Conservation (phyloP, 2,113 vertebrate genomes). For the Todiramphus saurophagus region DNA sequence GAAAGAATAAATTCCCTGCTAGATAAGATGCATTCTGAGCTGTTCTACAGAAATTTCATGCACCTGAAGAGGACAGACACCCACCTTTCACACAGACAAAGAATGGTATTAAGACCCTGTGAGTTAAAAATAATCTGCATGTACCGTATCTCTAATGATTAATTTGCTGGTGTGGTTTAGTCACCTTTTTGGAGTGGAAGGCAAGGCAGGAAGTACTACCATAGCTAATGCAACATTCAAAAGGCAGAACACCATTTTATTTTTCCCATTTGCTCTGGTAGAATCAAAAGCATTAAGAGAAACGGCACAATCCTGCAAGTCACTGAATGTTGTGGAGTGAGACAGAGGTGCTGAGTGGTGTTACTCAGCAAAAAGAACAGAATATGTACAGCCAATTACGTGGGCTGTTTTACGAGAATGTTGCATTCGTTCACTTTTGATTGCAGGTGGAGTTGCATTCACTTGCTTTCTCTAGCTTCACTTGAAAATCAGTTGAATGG, state of each 20-base stretch:
- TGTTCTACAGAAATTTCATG: neutral
- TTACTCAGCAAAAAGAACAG: neutral
- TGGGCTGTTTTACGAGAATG: neutral
- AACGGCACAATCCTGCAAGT: neutral
- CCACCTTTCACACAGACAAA: neutral
- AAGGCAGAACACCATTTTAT: neutral
- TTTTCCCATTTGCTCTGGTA: neutral
- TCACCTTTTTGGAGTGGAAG: neutral
- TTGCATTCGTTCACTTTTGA: neutral
- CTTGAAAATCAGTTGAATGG: neutral
- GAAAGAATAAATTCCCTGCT: neutral
- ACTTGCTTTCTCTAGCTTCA: neutral
- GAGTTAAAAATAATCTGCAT: neutral
- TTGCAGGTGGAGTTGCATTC: neutral
- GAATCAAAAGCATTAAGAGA: neutral
- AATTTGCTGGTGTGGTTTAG: neutral
- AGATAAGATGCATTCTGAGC: neutral
- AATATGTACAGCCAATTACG: accelerated
- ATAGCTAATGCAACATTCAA: neutral
- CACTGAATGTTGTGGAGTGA: neutral
- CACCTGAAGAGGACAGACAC: neutral
- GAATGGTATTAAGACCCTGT: neutral
- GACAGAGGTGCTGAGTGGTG: neutral
- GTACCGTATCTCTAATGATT: neutral
- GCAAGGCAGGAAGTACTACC: neutral